phyloP scores from a whole-genome alignment of 2,797 vertebrate genomes.

The Sardinella longiceps region DNA sequence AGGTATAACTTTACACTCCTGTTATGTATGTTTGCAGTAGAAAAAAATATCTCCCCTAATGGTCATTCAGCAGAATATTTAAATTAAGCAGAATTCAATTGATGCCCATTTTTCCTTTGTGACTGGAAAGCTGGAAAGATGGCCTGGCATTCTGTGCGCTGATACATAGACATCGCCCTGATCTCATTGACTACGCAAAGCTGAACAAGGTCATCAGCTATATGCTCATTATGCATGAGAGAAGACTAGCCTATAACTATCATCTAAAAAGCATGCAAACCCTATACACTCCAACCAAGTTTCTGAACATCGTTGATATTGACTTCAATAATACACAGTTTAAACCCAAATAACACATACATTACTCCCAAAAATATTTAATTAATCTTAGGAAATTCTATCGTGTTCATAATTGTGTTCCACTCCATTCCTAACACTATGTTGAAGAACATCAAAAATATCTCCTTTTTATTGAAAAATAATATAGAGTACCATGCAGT shows the following conservation, averaged over 20 bases:
- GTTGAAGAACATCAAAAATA: no score
- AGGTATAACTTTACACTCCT: no score
- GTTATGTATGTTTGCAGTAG: neutral
- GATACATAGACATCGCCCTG: constrained; percentile 88
- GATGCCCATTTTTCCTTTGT: constrained; percentile 34
- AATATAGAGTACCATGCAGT: no score
- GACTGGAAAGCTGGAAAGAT: constrained; percentile 83
- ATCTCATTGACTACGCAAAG: constrained; percentile 91
- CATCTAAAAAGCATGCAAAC: neutral
- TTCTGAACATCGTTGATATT: neutral
- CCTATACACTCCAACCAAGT: neutral
- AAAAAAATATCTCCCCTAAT: neutral
- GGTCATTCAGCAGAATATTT: neutral
- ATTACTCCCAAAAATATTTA: no score
- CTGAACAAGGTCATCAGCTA: constrained; percentile 81
- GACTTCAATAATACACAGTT: neutral
- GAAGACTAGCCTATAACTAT: neutral
- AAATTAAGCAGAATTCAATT: neutral
- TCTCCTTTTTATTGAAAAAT: no score
- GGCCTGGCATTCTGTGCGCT: constrained; percentile 86
- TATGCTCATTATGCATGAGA: constrained; percentile 28
- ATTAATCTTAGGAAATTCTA: no score
- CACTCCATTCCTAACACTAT: no score
- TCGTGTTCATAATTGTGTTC: no score
- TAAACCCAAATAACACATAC: no score